Percentiles rank a stretch among this genome's conserved stretches.
Conservation (phyloP, 2,113 vertebrate genomes). For the Cololabis saira region DNA sequence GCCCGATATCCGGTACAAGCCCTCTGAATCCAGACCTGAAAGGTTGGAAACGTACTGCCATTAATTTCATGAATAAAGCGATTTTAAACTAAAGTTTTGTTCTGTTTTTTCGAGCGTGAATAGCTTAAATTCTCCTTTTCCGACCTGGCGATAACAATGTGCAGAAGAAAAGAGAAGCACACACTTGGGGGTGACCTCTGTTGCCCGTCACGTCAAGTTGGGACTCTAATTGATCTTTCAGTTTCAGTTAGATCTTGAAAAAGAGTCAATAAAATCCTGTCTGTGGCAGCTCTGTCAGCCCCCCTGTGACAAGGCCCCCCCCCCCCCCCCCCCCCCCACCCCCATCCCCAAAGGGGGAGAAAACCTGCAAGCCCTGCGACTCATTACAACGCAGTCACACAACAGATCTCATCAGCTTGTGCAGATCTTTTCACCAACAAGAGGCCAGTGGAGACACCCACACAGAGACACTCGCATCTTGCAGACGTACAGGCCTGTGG, state of each 20-base stretch:
- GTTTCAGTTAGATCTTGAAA: conserved; percentile 18
- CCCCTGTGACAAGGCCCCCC: not conserved
- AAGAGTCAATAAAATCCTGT: conserved; percentile 34
- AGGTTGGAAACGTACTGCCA: not conserved
- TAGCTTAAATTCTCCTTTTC: too few relatives aligned
- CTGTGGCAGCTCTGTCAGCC: conserved; percentile 7
- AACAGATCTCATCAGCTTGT: not conserved
- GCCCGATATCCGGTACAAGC: conserved; percentile 96
- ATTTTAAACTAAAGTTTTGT: not conserved
- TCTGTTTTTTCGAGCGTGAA: too few relatives aligned
- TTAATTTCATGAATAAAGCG: not conserved
- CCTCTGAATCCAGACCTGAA: conserved; percentile 96
- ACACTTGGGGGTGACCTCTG: not conserved
- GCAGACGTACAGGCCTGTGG: conserved; percentile 7
- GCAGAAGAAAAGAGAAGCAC: conserved; percentile 1
- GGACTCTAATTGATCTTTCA: conserved; percentile 36
- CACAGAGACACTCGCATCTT: too few relatives aligned
- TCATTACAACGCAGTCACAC: not conserved
- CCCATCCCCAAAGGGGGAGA: too few relatives aligned
- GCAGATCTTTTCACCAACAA: not conserved
- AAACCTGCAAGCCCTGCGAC: too few relatives aligned
- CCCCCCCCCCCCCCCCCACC: too few relatives aligned
- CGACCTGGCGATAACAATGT: too few relatives aligned
- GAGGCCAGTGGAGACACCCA: not conserved
- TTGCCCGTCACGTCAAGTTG: conserved; percentile 25